Percentiles rank a stretch among this genome's conserved stretches.
These are phyloP conservation scores for Cetonia aurata DNA, from an alignment of 2,888 invertebrate genomes.

Conservation along the genomic window DNA sequence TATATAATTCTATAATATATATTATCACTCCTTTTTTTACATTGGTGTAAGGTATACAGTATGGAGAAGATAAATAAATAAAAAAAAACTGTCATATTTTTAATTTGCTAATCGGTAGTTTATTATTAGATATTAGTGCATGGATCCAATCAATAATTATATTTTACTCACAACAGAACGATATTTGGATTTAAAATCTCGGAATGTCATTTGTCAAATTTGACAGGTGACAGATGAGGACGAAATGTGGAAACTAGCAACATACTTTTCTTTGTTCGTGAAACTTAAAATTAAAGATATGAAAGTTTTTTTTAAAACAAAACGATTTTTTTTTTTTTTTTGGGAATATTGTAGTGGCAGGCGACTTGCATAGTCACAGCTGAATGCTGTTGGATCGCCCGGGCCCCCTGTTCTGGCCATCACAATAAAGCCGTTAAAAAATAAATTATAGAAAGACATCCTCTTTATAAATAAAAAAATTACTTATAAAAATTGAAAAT, in stretches of 20 bases:
- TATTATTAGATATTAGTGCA: too few relatives aligned
- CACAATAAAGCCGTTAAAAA: slow-evolving; percentile 22
- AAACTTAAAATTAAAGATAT: slow-evolving; percentile 43
- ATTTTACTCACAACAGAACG: too few relatives aligned
- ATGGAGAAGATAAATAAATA: background rate
- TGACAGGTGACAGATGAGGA: too few relatives aligned
- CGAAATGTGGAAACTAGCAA: too few relatives aligned
- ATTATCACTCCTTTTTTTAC: slow-evolving; percentile 41
- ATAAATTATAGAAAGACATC: background rate
- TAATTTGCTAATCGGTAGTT: slow-evolving; percentile 24
- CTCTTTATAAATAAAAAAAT: slow-evolving; percentile 17
- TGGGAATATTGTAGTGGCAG: slow-evolving; percentile 54
- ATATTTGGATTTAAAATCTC: too few relatives aligned
- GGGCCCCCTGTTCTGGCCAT: slow-evolving; percentile 54
- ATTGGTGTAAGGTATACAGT: slow-evolving; percentile 52
- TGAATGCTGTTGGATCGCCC: slow-evolving; percentile 55
- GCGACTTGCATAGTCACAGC: slow-evolving; percentile 56
- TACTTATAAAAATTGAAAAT: background rate
- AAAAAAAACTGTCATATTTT: slow-evolving; percentile 50
- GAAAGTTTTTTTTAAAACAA: slow-evolving; percentile 46
- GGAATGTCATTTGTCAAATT: too few relatives aligned
- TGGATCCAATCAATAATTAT: too few relatives aligned
- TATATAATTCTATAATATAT: slow-evolving; percentile 26
- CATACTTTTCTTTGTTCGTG: too few relatives aligned
- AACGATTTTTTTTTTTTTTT: slow-evolving; percentile 18